These are phyloP conservation scores for Cheirogaleus medius DNA, from an alignment of 2,113 vertebrate species.

Conservation along the genomic window DNA sequence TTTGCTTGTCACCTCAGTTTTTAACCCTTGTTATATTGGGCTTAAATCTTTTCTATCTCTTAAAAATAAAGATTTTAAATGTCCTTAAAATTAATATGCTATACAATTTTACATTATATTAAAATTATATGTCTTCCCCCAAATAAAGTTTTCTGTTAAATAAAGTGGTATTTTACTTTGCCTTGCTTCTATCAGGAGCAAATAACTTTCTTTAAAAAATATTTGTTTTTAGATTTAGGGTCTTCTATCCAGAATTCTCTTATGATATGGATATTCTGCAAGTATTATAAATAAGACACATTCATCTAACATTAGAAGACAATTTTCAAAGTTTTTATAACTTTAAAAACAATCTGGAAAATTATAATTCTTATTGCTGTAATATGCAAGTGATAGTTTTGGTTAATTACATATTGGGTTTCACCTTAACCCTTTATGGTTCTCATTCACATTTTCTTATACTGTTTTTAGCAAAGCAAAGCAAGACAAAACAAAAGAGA, in stretches of 20 bases:
- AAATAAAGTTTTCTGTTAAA: constrained; percentile 1
- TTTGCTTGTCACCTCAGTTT: neutral
- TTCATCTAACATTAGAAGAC: neutral
- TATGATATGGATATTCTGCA: neutral
- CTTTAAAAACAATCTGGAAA: constrained; percentile 38
- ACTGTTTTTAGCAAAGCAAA: constrained; percentile 34
- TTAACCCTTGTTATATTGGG: neutral
- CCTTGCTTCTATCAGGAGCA: neutral
- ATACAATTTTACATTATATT: neutral
- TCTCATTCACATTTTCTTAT: neutral
- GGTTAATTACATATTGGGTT: neutral
- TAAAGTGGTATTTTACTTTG: constrained; percentile 20
- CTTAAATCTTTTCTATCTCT: neutral
- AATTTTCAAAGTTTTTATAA: neutral
- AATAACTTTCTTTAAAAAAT: neutral
- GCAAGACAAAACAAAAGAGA: neutral
- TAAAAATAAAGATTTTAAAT: constrained; percentile 14
- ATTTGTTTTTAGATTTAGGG: neutral
- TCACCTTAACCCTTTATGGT: neutral
- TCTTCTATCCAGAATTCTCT: neutral
- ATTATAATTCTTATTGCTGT: neutral
- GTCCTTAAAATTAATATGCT: neutral
- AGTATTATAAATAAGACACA: neutral
- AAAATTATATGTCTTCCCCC: neutral
- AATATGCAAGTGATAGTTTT: neutral